phyloP scores from a whole-genome alignment of 2,797 vertebrate genomes.

The Xerus rutilus region DNA sequence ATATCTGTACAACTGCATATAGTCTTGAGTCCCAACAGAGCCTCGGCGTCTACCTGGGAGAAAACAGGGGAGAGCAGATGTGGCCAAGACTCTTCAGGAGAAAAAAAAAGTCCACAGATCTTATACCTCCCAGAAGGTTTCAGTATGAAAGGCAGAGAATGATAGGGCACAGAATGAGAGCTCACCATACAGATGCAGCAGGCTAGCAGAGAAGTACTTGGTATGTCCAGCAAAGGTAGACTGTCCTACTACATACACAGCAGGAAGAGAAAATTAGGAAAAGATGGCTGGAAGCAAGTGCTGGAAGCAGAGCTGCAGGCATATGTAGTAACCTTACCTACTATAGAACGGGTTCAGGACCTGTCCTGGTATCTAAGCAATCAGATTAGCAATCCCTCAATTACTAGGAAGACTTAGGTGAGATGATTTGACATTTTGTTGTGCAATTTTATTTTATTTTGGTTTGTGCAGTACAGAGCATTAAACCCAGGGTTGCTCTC shows the following conservation, averaged over 20 bases:
- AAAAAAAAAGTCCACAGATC: background rate
- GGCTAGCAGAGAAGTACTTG: background rate
- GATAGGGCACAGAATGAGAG: background rate
- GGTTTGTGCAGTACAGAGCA: no score
- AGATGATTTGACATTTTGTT: background rate
- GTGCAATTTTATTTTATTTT: background rate
- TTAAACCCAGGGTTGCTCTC: background rate
- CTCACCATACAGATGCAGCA: background rate
- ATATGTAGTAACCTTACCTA: background rate
- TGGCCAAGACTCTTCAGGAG: background rate
- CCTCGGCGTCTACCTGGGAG: background rate
- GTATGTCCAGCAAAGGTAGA: background rate
- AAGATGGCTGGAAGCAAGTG: background rate
- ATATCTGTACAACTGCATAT: background rate
- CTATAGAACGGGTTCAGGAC: background rate
- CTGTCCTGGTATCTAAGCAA: background rate
- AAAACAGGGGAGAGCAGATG: background rate
- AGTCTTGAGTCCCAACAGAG: background rate
- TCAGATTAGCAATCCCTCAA: background rate
- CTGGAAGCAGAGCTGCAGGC: background rate
- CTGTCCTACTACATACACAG: background rate
- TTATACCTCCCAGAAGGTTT: no score
- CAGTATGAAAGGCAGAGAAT: no score
- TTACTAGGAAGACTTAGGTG: background rate
- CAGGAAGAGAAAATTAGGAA: background rate